These are phyloP conservation scores for Philotrypesis tridentata DNA, from an alignment of 1,140 invertebrate genomes.

Conservation along the genomic window DNA sequence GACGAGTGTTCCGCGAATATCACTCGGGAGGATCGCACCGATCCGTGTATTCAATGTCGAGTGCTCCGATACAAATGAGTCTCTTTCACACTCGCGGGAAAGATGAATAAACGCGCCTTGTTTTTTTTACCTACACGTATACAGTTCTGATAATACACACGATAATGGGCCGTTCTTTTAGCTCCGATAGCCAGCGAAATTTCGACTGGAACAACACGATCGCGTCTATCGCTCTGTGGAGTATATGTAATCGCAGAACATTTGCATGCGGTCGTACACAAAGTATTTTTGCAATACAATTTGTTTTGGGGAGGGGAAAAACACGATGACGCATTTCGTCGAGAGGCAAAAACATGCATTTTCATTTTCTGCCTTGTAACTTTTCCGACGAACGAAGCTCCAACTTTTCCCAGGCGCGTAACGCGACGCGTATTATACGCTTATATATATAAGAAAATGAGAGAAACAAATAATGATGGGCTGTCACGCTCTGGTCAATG, in stretches of 20 bases:
- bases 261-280: too few relatives aligned
- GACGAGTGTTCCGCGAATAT: neutral
- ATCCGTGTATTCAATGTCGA: neutral
- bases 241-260: too few relatives aligned
- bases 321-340: neutral
- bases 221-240: too few relatives aligned
- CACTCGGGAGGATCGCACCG: neutral
- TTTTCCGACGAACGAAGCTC: neutral
- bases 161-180: neutral
- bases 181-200: neutral
- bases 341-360: neutral
- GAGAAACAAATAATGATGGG: neutral
- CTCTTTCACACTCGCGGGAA: too few relatives aligned
- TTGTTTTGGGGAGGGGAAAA: too few relatives aligned
- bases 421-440: neutral
- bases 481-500: neutral
- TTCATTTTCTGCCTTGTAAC: neutral
- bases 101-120: neutral
- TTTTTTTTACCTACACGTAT: neutral
- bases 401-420: neutral
- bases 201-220: too few relatives aligned
- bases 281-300: too few relatives aligned
- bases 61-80: neutral
- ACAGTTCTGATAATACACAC: neutral
- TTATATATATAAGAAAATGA: neutral